Base-by-base conservation (phyloP, 2,888 invertebrate species). In the Xiphydria camelus region DNA sequence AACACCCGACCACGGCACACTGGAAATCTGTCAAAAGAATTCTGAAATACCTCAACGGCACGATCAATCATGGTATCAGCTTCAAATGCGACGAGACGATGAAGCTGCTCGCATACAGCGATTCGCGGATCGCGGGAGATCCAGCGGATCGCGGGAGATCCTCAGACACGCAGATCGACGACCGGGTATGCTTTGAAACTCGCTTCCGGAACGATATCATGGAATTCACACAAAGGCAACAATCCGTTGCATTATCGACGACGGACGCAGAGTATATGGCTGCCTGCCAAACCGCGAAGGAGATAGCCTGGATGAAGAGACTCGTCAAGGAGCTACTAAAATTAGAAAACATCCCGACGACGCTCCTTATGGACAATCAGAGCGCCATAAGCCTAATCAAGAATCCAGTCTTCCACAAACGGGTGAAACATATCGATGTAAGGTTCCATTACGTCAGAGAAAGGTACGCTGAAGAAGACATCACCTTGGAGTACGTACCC, bases 381-480 rank as follows among this genome's bases (percentile, higher is more conserved):
- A 55, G 52, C 21, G 51, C 57, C 2, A 49, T 63, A 5, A 35
- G 35, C n/a, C 22, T 59, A 4, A 40, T 46, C 1, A 37, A 55
- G 26, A 55, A 57, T 31, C 53, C 51, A 7, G 51, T 47, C 20
- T 53, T 53, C 19, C 55, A 59, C 37, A 49, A 51, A 7, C 19
- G 51, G 3, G 36, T 53, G 5, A 62, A 62, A 25, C 59, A 61
- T 34, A 46, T 55, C 2, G 54, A 50, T 19, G 29, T 59, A 1
- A 41, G 50, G 14, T 47, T 40, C 23, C 41, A 44, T 41, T 60
- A 50, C 41, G 32, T 51, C 1, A 19, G 51, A 7, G 40, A 55
- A 18, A 41, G 37, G 44, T 37, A 33, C 35, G 3, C 36, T 37
- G 41, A 25, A 25, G 4, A 7, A 1, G 4, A 10, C 4, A 10